These are phyloP conservation scores for Emmelina monodactyla DNA, from an alignment of 2,888 invertebrate genomes.

Conservation along the genomic window DNA sequence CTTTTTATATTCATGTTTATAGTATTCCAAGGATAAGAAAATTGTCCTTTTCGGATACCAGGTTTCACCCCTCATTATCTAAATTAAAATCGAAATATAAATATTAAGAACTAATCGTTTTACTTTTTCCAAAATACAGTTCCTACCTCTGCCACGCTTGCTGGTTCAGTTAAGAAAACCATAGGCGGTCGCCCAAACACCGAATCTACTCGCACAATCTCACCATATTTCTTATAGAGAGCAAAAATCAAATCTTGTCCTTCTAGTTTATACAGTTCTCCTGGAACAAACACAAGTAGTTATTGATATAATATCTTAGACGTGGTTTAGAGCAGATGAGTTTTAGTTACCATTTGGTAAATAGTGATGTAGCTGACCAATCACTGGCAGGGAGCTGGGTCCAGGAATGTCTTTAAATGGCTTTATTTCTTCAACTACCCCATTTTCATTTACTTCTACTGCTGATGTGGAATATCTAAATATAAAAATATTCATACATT, in stretches of 20 bases:
- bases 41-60: conserved; percentile 18
- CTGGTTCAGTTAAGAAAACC: conserved; percentile 29
- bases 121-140: no score
- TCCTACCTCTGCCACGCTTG: no score
- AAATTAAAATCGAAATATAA: background rate
- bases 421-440: no score
- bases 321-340: no score
- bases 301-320: no score
- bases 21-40: conserved; percentile 19
- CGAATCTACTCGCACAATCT: conserved; percentile 26
- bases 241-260: conserved; percentile 15
- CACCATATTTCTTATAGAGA: conserved; percentile 27
- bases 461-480: no score
- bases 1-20: conserved; percentile 3
- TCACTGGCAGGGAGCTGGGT: background rate
- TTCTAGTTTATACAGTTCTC: conserved; percentile 17
- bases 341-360: background rate
- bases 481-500: no score
- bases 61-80: conserved; percentile 21
- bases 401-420: background rate
- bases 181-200: conserved; percentile 20
- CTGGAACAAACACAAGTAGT: conserved; percentile 18
- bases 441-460: no score
- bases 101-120: no score
- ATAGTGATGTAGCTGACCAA: background rate